Base-by-base conservation (phyloP, 2,888 invertebrate species). In the Parascotia fuliginaria region DNA sequence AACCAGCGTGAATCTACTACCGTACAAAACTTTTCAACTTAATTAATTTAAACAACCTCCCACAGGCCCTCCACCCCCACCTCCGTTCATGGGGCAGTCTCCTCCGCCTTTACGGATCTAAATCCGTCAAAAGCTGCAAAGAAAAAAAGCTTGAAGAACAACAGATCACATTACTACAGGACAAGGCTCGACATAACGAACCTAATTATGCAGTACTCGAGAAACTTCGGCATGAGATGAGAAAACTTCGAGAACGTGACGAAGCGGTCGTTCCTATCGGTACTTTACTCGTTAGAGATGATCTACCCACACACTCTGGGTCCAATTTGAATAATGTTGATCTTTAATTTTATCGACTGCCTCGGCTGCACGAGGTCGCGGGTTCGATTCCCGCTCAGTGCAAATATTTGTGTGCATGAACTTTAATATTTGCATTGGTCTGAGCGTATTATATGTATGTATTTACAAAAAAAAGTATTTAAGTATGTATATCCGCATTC, bases 71-170 rank as follows among this genome's bases (percentile, higher is more conserved):
- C 19, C 99, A 99, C 92, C 99, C 99, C 0, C 97, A 98, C 81
- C 96, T 99, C 42, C 95, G 94, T 16, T 97, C 96, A 1, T 99
- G 99, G 98, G 99, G 99, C 43, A 98, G 98, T 0, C 93, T 99
- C 34, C 89, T 99, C 7, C 95, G 98, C 0, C 93, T 99, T 24
- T 99, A 99, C 85, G 98, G 98, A 42, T 97, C 97, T 70, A 95
- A 96, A 29, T 97, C 97, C 3, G 96, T 97, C 12, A 97, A 97
- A 83, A 96, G 96, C 53, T 96, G 97, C 77, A 97, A 97, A 77
- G 98, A 98, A 83, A 97, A 97, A 87, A 98, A 98, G 85, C 94
- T 96, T 65, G 96, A 98, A 73, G 98, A 98, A 72, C 97, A 98
- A 80, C 97, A 98, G 89, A 98, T 98, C 46, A 98, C 98, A 0